Evolutionary conservation across 2,888 invertebrate species (phyloP).

Genomic region (Siphonodentalium dalli): DNA sequence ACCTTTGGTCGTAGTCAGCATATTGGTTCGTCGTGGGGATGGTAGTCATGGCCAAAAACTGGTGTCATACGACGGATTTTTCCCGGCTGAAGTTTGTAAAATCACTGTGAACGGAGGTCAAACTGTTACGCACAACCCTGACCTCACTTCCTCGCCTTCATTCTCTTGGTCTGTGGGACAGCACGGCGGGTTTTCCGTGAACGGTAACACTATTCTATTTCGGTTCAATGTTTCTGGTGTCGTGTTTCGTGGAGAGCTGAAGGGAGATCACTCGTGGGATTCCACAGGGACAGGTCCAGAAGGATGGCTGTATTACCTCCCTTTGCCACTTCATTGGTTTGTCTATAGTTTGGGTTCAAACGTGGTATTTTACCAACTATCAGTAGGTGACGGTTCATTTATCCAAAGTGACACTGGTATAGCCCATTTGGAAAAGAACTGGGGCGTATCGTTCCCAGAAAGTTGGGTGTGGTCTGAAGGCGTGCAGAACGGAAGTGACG

Average conservation of each 20-base stretch:
- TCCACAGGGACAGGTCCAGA: conserved; percentile 40
- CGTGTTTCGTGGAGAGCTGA: conserved; percentile 27
- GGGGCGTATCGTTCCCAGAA: conserved; percentile 50
- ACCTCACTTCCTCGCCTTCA: conserved; percentile 33
- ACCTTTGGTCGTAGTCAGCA: conserved; percentile 25
- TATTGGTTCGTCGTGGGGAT: conserved; percentile 18
- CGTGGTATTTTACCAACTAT: conserved; percentile 31
- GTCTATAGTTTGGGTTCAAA: conserved; percentile 45
- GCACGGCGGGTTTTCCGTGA: conserved; percentile 29
- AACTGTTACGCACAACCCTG: conserved; percentile 36
- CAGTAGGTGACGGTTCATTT: conserved; percentile 11
- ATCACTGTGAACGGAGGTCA: conserved; percentile 35
- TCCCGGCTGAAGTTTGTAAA: conserved; percentile 18
- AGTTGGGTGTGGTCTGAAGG: conserved; percentile 53
- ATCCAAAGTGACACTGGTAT: conserved; percentile 22
- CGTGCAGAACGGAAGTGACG: conserved; percentile 14
- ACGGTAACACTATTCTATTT: conserved; percentile 28
- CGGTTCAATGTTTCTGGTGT: conserved; percentile 31
- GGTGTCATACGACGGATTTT: conserved; percentile 25
- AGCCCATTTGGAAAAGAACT: conserved; percentile 51
- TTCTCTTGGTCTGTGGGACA: conserved; percentile 33
- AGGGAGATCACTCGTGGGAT: conserved; percentile 36
- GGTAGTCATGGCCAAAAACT: conserved; percentile 10
- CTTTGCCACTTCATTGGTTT: conserved; percentile 51
- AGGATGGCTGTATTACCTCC: conserved; percentile 41